These are phyloP conservation scores for Thomomys bottae DNA, from an alignment of 2,113 vertebrate genomes.

Conservation along the genomic window DNA sequence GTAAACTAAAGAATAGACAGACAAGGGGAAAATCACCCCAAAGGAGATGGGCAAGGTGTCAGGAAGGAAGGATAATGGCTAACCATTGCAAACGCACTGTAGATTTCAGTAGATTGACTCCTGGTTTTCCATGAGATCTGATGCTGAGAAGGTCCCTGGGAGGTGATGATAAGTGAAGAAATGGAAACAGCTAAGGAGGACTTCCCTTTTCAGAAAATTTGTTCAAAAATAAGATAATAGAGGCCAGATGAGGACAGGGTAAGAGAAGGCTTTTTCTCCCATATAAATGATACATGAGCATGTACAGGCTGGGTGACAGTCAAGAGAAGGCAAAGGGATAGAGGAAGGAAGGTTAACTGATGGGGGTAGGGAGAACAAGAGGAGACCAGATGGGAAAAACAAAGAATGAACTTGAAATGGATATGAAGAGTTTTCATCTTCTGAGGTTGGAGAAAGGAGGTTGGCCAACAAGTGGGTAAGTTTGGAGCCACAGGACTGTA, in stretches of 20 bases:
- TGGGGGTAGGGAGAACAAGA: not conserved
- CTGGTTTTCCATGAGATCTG: not conserved
- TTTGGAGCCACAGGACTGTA: rapidly evolving
- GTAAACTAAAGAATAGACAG: not conserved
- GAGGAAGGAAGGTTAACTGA: not conserved
- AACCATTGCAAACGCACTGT: rapidly evolving
- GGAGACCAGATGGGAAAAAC: not conserved
- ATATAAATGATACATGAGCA: not conserved
- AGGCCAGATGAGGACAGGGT: too few relatives aligned
- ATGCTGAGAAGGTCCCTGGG: not conserved
- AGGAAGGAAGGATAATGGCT: not conserved
- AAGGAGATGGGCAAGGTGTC: not conserved
- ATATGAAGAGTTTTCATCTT: not conserved
- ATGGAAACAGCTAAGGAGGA: not conserved
- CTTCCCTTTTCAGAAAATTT: not conserved
- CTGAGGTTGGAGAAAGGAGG: not conserved
- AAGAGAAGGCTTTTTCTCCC: not conserved
- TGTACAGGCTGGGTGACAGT: not conserved
- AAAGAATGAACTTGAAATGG: not conserved
- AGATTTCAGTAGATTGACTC: not conserved
- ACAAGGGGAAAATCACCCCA: not conserved
- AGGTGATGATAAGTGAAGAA: not conserved
- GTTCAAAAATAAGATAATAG: not conserved
- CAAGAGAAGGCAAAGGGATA: rapidly evolving
- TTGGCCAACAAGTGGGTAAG: rapidly evolving